Percentiles rank a stretch among this genome's conserved stretches.
Conservation (phyloP, 2,888 invertebrate species). For the Pristionchus entomophagus region DNA sequence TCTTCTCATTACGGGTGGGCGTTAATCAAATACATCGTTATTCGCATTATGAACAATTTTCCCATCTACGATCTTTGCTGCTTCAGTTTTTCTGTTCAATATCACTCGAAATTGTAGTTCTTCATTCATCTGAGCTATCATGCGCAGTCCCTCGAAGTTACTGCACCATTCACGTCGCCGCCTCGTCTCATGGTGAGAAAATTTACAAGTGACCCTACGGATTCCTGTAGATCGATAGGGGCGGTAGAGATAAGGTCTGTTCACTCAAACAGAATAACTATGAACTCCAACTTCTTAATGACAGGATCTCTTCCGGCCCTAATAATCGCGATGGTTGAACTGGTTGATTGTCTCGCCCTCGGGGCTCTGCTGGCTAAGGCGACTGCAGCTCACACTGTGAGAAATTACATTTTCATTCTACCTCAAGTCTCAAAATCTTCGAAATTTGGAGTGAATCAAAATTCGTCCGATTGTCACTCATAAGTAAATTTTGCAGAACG, state of each 20-base stretch:
- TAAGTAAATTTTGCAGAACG: conserved; percentile 7
- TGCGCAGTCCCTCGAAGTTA: conserved; percentile 19
- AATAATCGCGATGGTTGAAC: conserved; percentile 22
- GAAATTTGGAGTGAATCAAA: too few species aligned
- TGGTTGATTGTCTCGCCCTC: conserved; percentile 43
- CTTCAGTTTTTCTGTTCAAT: too few species aligned
- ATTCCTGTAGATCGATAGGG: background rate
- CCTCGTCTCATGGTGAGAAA: conserved; percentile 7
- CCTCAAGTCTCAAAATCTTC: too few species aligned
- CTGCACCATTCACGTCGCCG: conserved; percentile 37
- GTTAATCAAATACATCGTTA: too few species aligned
- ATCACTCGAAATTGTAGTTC: conserved; percentile 35
- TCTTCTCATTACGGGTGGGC: conserved; percentile 31
- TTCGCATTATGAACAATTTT: too few species aligned
- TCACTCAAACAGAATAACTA: too few species aligned
- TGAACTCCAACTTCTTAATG: too few species aligned
- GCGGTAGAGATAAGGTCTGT: too few species aligned
- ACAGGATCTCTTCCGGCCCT: conserved; percentile 9
- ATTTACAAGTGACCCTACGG: background rate
- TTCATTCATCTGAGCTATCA: conserved; percentile 43
- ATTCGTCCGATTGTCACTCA: too few species aligned
- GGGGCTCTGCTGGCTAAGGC: conserved; percentile 46
- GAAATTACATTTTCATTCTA: background rate
- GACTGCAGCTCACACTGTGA: conserved; percentile 42
- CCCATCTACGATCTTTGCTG: too few species aligned